phyloP scores from a whole-genome alignment of 2,888 invertebrate species.

The Plebejus argus region DNA sequence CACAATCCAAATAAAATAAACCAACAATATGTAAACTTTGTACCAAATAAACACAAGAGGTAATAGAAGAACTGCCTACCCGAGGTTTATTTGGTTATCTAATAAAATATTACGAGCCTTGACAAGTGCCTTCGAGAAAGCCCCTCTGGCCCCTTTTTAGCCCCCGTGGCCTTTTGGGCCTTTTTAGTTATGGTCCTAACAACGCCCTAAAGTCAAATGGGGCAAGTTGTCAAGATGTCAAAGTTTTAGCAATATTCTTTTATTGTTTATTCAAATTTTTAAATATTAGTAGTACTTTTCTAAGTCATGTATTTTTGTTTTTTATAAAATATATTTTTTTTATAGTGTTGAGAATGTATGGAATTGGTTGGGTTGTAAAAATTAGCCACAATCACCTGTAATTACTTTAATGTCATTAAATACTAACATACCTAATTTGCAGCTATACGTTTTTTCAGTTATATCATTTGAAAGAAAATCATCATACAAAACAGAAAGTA shows the following conservation, averaged over 20 bases:
- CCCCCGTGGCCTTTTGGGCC: constrained; percentile 43
- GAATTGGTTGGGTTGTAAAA: too few species aligned
- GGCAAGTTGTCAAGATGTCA: constrained; percentile 20
- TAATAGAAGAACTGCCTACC: constrained; percentile 47
- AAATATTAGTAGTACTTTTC: too few species aligned
- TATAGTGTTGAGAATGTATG: too few species aligned
- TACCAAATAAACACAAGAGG: constrained; percentile 44
- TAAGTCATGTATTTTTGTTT: too few species aligned
- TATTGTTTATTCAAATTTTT: constrained; percentile 12
- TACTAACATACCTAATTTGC: too few species aligned
- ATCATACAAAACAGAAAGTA: background rate
- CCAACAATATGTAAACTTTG: constrained; percentile 43
- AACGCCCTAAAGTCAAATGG: constrained; percentile 45
- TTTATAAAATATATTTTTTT: too few species aligned
- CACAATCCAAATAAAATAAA: constrained; percentile 20
- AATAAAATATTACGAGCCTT: constrained; percentile 79
- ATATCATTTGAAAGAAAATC: too few species aligned
- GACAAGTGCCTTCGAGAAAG: constrained; percentile 71
- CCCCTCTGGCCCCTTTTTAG: constrained; percentile 60
- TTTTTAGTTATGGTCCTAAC: constrained; percentile 64
- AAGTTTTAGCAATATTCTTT: constrained; percentile 16
- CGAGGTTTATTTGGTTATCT: constrained; percentile 76
- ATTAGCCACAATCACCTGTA: too few species aligned
- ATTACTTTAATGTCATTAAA: too few species aligned
- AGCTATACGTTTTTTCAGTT: too few species aligned